Base-by-base conservation (phyloP, 2,113 vertebrate genomes). In the Cryptoleucopteryx plumbea region DNA sequence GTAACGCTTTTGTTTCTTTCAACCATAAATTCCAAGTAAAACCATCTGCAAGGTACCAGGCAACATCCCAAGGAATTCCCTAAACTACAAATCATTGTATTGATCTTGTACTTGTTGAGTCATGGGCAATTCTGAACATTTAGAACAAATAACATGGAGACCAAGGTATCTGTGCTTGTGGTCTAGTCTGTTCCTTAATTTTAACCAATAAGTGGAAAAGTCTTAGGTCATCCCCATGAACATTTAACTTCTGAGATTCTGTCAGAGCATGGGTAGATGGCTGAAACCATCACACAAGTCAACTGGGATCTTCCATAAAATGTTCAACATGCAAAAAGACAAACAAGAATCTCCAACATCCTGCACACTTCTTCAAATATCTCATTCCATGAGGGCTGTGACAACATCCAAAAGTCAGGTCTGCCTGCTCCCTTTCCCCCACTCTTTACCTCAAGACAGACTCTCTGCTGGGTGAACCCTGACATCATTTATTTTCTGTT, bases 321-420 rank as follows among this genome's bases (percentile, higher is more conserved):
- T 1, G 1, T 34, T 79, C 42, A 45, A 71, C 15, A 21, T 11
- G 14, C 23, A 67, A 70, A 65, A 88, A 68, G 14, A 72, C 16
- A 70, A 91, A 75, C 4, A 15, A 38, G 29, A 92, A 86, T 23
- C 43, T 38, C 13, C 22, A 79, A 36, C 32, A 42, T 2, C 7
- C 26, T 10, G 22, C 1, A 0, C 2, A 0, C 13, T 59, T 67
- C 84, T 59, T 36, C 26, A 53, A 48, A 9, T 13, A 53, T 19
- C 13, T 61, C 43, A 58, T 36, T 36, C 50, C 52, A 89, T 10
- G 10, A 62, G 25, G 11, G 14, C 20, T 66, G 34, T 7, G 2
- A 43, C 22, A 67, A 34, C 31, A 72, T 40, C 38, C 6, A 56
- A 55, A 84, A 61, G 45, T 17, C 10, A 62, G 3, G 29, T 73